Evolutionary conservation across 2,797 vertebrate genomes (phyloP).

Genomic region (Acanthurus tractus): DNA sequence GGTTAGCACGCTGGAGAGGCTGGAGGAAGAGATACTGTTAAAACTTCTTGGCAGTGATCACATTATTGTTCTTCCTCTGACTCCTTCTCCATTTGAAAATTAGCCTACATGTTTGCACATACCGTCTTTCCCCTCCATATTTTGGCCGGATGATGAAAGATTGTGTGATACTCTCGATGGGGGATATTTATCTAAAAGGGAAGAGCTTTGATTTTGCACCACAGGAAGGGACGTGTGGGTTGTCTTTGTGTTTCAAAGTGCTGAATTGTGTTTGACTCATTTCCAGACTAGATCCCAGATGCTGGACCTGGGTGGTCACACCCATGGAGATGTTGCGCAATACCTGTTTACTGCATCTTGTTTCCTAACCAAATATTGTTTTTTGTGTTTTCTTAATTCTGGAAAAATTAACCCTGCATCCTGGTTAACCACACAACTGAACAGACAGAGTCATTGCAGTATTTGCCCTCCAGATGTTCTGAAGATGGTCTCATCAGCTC

Average conservation of each 20-base stretch:
- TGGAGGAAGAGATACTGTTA: slow-evolving; percentile 41
- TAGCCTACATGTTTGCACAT: slow-evolving; percentile 36
- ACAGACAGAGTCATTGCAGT: slow-evolving; percentile 35
- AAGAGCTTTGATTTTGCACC: slow-evolving; percentile 60
- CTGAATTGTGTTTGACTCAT: slow-evolving; percentile 41
- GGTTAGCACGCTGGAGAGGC: slow-evolving; percentile 20
- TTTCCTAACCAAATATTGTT: slow-evolving; percentile 47
- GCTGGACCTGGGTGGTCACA: slow-evolving; percentile 71
- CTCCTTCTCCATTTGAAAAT: slow-evolving; percentile 50
- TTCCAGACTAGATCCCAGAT: slow-evolving; percentile 60
- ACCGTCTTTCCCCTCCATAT: slow-evolving; percentile 52
- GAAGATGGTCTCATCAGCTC: slow-evolving; percentile 47
- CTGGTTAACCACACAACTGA: slow-evolving; percentile 31
- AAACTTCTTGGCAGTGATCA: slow-evolving; percentile 42
- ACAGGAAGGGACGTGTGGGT: slow-evolving; percentile 55
- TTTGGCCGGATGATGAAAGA: slow-evolving; percentile 55
- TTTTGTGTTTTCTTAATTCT: slow-evolving; percentile 18
- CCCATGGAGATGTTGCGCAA: slow-evolving; percentile 40
- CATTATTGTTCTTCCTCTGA: slow-evolving; percentile 36
- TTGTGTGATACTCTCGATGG: slow-evolving; percentile 41
- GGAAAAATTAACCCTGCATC: slow-evolving; percentile 18
- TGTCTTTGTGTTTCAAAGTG: slow-evolving; percentile 41
- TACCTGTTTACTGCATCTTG: slow-evolving; percentile 37
- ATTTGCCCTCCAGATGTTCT: slow-evolving; percentile 57
- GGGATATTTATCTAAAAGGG: slow-evolving; percentile 55